A percentile compares a stretch with the other conserved stretches of the same genome.
Evolutionary conservation across 2,797 vertebrate species (phyloP).

Genomic region (Sebastes ruberrimus): DNA sequence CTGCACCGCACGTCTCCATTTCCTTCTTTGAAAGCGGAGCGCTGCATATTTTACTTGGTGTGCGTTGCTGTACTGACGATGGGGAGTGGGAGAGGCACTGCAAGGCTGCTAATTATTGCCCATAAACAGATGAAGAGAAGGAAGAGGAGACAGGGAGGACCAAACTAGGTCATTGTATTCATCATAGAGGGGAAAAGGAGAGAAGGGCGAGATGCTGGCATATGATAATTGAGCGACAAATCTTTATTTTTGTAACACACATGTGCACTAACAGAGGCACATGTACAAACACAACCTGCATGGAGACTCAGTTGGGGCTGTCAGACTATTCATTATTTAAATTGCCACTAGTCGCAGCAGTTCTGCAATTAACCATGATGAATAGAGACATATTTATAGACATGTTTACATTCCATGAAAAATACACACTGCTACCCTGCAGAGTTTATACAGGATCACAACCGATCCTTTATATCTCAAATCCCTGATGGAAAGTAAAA

Average conservation of each 20-base stretch:
- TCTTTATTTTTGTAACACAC: not conserved
- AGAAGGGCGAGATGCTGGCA: not conserved
- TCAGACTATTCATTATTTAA: not conserved
- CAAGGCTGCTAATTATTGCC: slow-evolving; percentile 46
- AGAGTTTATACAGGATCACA: not conserved
- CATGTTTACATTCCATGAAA: not conserved
- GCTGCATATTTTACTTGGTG: slow-evolving; percentile 23
- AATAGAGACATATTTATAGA: slow-evolving; percentile 2
- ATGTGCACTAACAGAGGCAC: not conserved
- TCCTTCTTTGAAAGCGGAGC: slow-evolving; percentile 18
- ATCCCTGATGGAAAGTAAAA: not conserved
- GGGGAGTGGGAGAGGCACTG: not conserved
- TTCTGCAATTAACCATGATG: not conserved
- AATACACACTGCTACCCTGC: not conserved
- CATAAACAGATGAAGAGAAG: slow-evolving; percentile 45
- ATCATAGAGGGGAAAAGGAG: slow-evolving; percentile 3
- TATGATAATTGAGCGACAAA: slow-evolving; percentile 6
- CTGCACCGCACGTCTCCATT: not conserved
- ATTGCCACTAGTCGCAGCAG: not conserved
- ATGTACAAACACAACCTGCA: not conserved
- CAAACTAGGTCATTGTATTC: slow-evolving; percentile 52
- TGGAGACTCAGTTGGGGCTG: not conserved
- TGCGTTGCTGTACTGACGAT: not conserved
- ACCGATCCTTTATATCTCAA: not conserved
- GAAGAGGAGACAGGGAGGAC: slow-evolving; percentile 11